phyloP scores from a whole-genome alignment of 2,888 invertebrate genomes.

The Philhelius pedissequus region DNA sequence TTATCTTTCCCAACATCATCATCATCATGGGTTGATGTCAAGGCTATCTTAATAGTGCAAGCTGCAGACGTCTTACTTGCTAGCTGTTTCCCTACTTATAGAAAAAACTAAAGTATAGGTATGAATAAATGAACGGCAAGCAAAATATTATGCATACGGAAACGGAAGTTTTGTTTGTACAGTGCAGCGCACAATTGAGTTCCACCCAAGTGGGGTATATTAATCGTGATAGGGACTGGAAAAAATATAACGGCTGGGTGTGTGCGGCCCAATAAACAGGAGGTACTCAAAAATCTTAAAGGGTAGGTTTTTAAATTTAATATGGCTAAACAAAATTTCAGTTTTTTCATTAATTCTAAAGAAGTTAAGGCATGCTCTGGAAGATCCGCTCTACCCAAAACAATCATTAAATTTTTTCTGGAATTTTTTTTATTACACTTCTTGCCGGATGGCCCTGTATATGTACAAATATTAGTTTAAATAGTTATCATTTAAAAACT shows the following conservation, averaged over 20 bases:
- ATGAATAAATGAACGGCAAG: neutral
- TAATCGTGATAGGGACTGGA: neutral
- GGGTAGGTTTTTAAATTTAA: neutral
- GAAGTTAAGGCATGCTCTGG: neutral
- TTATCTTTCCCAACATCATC: neutral
- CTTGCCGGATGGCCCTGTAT: too few species aligned
- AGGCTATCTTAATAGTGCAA: neutral
- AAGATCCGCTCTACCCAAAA: too few species aligned
- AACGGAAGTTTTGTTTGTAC: constrained; percentile 10
- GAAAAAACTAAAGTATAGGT: neutral
- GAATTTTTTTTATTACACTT: too few species aligned
- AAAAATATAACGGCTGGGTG: neutral
- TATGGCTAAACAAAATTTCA: neutral
- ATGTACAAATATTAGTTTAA: too few species aligned
- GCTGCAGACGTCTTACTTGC: neutral
- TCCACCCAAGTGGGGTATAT: neutral
- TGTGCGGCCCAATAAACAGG: neutral
- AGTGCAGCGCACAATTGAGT: neutral
- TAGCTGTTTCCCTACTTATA: neutral
- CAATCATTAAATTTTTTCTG: too few species aligned
- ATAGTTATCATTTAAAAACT: too few species aligned
- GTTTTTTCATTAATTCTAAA: neutral
- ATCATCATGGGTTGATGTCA: neutral
- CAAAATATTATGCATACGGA: constrained; percentile 10
- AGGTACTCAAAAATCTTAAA: neutral